Conservation (phyloP, 2,113 vertebrate genomes). For the Amphilophus citrinellus region DNA sequence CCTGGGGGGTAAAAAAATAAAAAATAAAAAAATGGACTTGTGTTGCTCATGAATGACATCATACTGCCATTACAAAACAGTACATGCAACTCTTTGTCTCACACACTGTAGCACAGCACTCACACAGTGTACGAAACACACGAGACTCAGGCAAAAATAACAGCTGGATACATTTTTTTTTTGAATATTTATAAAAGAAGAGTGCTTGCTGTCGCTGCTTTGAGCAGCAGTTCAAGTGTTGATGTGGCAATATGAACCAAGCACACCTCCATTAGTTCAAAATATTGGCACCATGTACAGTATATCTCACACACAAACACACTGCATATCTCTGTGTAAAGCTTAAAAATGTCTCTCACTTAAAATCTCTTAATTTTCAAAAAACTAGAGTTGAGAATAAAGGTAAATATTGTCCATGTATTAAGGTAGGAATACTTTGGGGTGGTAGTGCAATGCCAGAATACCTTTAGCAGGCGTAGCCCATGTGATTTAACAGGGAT, state of each 20-base stretch:
- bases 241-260: conserved; percentile 39
- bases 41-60: conserved; percentile 43
- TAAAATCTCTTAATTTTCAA: conserved; percentile 67
- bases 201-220: conserved; percentile 34
- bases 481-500: not conserved
- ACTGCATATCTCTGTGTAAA: conserved; percentile 71
- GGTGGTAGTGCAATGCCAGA: conserved; percentile 41
- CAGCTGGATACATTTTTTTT: conserved; percentile 57
- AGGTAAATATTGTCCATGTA: conserved; percentile 38
- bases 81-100: conserved; percentile 63
- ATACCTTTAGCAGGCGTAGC: not conserved
- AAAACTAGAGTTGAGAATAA: conserved; percentile 69
- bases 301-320: conserved; percentile 61
- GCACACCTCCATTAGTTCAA: conserved; percentile 41
- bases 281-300: conserved; percentile 57
- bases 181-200: conserved; percentile 47
- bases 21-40: not conserved
- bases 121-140: conserved; percentile 58
- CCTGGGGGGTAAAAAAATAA: not conserved
- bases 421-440: conserved; percentile 60
- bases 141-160: conserved; percentile 52
- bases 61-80: conserved; percentile 33
- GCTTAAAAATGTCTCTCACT: conserved; percentile 66
- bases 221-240: conserved; percentile 58
- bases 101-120: conserved; percentile 37